These are phyloP conservation scores for Gymnarchus niloticus DNA, from an alignment of 2,113 vertebrate genomes.

Conservation along the genomic window DNA sequence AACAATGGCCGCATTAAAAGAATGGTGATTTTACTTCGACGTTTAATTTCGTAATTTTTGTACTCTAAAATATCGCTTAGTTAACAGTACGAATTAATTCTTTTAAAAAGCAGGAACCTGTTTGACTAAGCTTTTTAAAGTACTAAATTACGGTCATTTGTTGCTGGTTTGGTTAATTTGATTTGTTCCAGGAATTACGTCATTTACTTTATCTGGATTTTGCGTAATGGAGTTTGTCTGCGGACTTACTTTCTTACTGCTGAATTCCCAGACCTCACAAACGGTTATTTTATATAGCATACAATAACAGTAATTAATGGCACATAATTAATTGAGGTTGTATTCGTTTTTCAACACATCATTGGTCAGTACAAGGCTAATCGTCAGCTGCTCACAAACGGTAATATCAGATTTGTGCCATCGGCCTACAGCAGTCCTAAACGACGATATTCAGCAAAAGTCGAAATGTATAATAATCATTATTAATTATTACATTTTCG, in stretches of 20 bases:
- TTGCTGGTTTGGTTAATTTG: slow-evolving; percentile 38
- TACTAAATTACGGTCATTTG: slow-evolving; percentile 38
- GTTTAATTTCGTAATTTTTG: slow-evolving; percentile 19
- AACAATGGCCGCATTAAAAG: slow-evolving; percentile 14
- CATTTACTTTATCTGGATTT: slow-evolving; percentile 34
- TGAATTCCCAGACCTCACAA: slow-evolving; percentile 7
- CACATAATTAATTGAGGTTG: neutral
- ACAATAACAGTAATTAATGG: slow-evolving; percentile 15
- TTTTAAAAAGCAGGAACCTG: slow-evolving; percentile 24
- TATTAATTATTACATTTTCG: neutral
- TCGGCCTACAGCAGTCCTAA: neutral
- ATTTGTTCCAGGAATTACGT: slow-evolving; percentile 43
- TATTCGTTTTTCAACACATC: neutral
- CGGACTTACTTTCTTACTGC: neutral
- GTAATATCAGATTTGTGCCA: neutral
- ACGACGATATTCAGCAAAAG: neutral
- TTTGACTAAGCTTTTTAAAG: slow-evolving; percentile 31
- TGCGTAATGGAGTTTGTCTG: slow-evolving; percentile 7
- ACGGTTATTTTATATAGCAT: slow-evolving; percentile 20
- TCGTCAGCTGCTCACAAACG: neutral
- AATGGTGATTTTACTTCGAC: slow-evolving; percentile 6
- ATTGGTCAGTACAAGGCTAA: slow-evolving; percentile 9
- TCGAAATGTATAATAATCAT: neutral
- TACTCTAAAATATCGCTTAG: neutral
- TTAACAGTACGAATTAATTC: slow-evolving; percentile 17